Evolutionary conservation across 2,797 vertebrate species (phyloP), one percentile per base, ranked within the genome.

Genomic region (Oreortyx pictus): DNA sequence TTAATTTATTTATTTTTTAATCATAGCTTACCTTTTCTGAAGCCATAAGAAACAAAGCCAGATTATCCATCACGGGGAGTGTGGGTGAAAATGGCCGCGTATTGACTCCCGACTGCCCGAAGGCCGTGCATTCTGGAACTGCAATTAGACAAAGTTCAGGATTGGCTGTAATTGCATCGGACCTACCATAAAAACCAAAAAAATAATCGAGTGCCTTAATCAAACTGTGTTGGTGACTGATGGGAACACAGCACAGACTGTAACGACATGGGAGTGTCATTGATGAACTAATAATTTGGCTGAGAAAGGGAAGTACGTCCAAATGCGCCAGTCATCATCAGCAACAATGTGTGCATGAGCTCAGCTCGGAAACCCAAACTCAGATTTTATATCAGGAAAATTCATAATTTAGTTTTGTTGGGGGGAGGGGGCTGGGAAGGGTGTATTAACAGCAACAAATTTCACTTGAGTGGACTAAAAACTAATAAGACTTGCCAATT

Each of bases 101-200:
- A 90, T 94, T 99, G 97, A 99, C 98, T 95, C 99, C 99, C 57
- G 99, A 99, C 98, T 99, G 99, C 98, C 99, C 99, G 68, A 99
- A 99, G 98, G 98, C 99, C 37, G 96, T 99, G 94, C 99, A 99
- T 97, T 96, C 98, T 82, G 98, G 98, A 98, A 97, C 98, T 97
- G 98, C 99, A 97, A 98, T 99, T 97, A 98, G 98, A 98, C 99
- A 99, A 98, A 99, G 98, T 98, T 98, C 98, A 93, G 98, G 99
- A 98, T 98, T 99, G 98, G 98, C 99, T 97, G 98, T 99, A 98
- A 98, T 99, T 98, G 99, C 99, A 98, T 99, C 99, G 75, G 98
- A 99, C 98, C 98, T 99, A 98, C 99, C 99, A 98, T 99, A 98
- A 99, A 99, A 99, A 99, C 99, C 99, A 99, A 99, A 99, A 98